phyloP scores from a whole-genome alignment of 2,113 vertebrate species.

The Colistium nudipinnis region DNA sequence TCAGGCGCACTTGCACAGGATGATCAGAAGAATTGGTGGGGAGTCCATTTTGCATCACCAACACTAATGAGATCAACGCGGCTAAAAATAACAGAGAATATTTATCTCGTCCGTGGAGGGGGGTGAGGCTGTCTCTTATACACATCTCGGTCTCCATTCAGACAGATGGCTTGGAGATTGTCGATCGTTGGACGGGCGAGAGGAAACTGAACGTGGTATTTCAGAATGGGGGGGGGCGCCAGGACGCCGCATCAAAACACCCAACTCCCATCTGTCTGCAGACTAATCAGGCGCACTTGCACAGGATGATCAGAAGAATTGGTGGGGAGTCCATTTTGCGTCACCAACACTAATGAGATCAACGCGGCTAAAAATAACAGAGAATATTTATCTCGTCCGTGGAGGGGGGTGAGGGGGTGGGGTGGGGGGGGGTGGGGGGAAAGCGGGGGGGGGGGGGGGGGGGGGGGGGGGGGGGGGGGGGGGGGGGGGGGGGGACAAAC shows the following conservation, averaged over 20 bases:
- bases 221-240: fast-evolving
- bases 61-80: constrained; percentile 45
- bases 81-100: constrained; percentile 44
- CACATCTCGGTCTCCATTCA: constrained; percentile 54
- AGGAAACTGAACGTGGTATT: constrained; percentile 79
- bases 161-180: constrained; percentile 83
- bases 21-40: constrained; percentile 35
- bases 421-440: too few species aligned
- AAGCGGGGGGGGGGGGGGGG: too few species aligned
- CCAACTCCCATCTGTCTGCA: constrained; percentile 43
- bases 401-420: too few species aligned
- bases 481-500: too few species aligned
- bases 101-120: background rate
- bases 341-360: constrained; percentile 49
- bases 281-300: constrained; percentile 30
- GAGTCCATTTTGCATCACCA: constrained; percentile 37
- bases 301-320: constrained; percentile 34
- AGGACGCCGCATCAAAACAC: constrained; percentile 24
- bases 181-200: constrained; percentile 73
- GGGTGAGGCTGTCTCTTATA: too few species aligned
- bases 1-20: constrained; percentile 15
- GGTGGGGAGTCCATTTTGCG: constrained; percentile 31
- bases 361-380: constrained; percentile 41
- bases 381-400: constrained; percentile 17
- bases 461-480: too few species aligned